Evolutionary conservation across 2,113 vertebrate genomes (phyloP).

Genomic region (Halcyon malimbica): DNA sequence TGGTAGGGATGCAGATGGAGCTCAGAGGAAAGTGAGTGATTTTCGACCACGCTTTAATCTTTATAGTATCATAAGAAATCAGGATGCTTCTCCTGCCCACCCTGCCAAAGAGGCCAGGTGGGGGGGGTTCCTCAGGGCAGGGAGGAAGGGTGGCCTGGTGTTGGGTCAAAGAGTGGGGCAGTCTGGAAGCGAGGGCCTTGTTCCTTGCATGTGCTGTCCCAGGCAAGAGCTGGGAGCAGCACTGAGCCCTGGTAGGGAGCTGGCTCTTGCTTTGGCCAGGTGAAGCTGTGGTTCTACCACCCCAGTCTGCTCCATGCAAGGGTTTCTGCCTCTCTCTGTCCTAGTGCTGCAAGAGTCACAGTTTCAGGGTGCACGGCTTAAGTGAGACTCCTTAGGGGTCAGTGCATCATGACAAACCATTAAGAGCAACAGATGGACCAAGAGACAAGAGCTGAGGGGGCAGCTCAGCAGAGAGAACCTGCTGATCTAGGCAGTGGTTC

Average conservation of each 20-base stretch:
- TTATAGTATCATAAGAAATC: background rate
- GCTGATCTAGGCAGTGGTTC: background rate
- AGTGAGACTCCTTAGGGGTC: background rate
- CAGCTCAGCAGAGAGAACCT: background rate
- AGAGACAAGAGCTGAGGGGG: background rate
- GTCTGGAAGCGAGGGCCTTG: background rate
- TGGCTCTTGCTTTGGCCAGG: background rate
- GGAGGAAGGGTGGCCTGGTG: background rate
- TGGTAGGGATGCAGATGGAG: background rate
- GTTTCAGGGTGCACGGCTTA: background rate
- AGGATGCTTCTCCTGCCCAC: background rate
- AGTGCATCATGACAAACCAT: background rate
- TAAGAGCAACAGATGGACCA: background rate
- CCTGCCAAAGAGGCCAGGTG: background rate
- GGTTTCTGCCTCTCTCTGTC: background rate
- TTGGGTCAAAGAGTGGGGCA: background rate
- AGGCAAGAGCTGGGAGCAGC: background rate
- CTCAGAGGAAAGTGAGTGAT: background rate
- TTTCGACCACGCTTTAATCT: background rate
- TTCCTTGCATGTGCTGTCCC: accelerated
- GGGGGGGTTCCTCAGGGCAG: background rate
- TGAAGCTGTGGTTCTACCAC: background rate
- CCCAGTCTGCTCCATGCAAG: background rate
- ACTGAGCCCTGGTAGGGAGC: too few relatives aligned
- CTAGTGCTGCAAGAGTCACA: background rate